Evolutionary conservation across 2,113 vertebrate species (phyloP).

Genomic region (Tragelaphus scriptus): DNA sequence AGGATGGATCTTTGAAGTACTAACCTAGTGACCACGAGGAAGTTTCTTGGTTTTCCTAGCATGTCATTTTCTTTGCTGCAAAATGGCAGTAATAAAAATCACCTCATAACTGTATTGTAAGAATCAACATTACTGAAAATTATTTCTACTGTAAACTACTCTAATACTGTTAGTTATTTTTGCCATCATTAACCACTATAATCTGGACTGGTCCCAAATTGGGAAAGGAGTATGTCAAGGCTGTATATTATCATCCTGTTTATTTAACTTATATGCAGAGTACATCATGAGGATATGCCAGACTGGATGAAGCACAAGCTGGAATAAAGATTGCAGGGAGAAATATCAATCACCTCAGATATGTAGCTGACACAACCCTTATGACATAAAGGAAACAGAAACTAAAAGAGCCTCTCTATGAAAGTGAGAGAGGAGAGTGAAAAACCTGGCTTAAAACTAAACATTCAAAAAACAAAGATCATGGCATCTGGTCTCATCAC

Average conservation of each 20-base stretch:
- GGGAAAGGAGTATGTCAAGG: background rate
- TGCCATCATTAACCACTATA: background rate
- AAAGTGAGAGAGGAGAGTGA: background rate
- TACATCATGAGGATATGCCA: background rate
- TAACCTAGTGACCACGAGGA: background rate
- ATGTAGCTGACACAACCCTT: background rate
- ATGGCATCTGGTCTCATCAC: background rate
- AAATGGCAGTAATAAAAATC: background rate
- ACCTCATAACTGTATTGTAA: background rate
- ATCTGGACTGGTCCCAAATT: background rate
- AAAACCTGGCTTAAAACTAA: background rate
- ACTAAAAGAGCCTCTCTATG: background rate
- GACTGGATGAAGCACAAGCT: background rate
- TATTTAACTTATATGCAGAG: background rate
- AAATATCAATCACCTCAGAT: background rate
- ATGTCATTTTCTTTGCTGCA: background rate
- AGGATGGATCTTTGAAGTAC: background rate
- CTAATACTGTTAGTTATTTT: background rate
- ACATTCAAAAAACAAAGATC: background rate
- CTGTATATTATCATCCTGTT: background rate
- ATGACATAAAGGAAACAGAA: background rate
- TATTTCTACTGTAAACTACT: background rate
- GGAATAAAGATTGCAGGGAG: background rate
- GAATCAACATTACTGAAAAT: background rate
- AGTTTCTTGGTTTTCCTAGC: background rate